Evolutionary conservation across 2,888 invertebrate genomes (phyloP), one percentile per base, ranked within the genome.

Genomic region (Napeogenes inachia): DNA sequence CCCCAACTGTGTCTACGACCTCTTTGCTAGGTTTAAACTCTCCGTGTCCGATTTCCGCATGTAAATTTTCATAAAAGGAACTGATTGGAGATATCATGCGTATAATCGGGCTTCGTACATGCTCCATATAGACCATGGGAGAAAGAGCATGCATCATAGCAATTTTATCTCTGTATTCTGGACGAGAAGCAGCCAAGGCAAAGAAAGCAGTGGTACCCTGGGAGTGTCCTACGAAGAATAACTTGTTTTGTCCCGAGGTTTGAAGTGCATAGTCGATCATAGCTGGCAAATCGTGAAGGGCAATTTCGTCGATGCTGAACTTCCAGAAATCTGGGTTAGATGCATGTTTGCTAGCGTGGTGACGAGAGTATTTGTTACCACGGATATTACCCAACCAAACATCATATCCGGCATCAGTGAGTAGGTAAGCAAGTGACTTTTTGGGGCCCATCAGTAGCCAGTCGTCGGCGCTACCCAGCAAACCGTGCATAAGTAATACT

Each of bases 391-490:
- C 89, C 47, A 90, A 79, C 87, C 87, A 89, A 58, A 90, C 89
- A n/a, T 89, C 89, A 70, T 79, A 85, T 62, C 87, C 88, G 47
- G 82, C 82, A 66, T 88, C 85, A 35, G 83, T 74, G 13, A 90
- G 78, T 65, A 82, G 69, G 74, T 82, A 89, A 32, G 87, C 82
- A 46, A 90, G 84, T 0, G 88, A 84, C 65, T 92, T 91, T 62
- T 90, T 82, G 0, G 93, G 92, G 13, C 93, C 92, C 78, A 93
- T 92, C 66, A 94, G 82, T 4, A 95, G 84, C 93, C 93, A 96
- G 77, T 93, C 92, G 38, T 93, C 92, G 0, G 94, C 92, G 68
- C 93, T 92, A 54, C 92, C 93, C n/a, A 94, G 77, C 3, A 96
- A 78, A 4, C 95, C 94, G 75, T 93, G 93, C 83, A 92, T 87